Evolutionary conservation across 2,797 vertebrate species (phyloP), one percentile per base, ranked within the genome.

Genomic region (Erethizon dorsatum): DNA sequence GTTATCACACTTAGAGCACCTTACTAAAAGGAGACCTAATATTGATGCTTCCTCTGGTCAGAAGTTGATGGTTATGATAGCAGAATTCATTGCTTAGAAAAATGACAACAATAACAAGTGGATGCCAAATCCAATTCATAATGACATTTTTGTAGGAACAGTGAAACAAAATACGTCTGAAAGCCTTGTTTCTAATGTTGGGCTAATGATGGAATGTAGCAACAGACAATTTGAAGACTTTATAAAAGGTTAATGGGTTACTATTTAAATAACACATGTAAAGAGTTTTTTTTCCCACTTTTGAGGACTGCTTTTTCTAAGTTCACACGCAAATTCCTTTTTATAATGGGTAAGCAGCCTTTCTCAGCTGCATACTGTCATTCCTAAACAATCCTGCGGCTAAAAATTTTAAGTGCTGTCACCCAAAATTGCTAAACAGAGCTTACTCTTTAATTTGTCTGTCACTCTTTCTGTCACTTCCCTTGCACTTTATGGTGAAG

Each of bases 371-470:
- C 90, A 92, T 54, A 22, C 96, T 98, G 98, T 97, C 98, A 97
- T 97, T 98, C 95, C 89, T 97, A 96, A 98, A 98, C 96, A 97
- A 97, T 95, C 94, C 92, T 83, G 92, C 92, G 97, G 94, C 96
- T 97, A 98, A 98, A 98, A 98, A 98, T 98, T 97, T 98, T 98
- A 98, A 98, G 98, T 97, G 97, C 98, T 98, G 97, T 98, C 98
- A 98, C 97, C 95, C 95, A 95, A 98, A 98, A 98, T 97, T 98
- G 98, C 98, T 98, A 98, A 98, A 98, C 98, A 98, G 97, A 98
- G 95, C 93, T 97, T 98, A 96, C 96, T 98, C 97, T 98, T 98
- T 98, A 98, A 98, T 98, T 98, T 98, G 94, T 97, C 98, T 98
- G 96, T 98, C 98, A 98, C 96, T 98, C 98, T 97, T 97, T 98